Percentiles rank a stretch among this genome's conserved stretches.
phyloP scores from a whole-genome alignment of 1,140 invertebrate genomes.

The Leucophenga varia region DNA sequence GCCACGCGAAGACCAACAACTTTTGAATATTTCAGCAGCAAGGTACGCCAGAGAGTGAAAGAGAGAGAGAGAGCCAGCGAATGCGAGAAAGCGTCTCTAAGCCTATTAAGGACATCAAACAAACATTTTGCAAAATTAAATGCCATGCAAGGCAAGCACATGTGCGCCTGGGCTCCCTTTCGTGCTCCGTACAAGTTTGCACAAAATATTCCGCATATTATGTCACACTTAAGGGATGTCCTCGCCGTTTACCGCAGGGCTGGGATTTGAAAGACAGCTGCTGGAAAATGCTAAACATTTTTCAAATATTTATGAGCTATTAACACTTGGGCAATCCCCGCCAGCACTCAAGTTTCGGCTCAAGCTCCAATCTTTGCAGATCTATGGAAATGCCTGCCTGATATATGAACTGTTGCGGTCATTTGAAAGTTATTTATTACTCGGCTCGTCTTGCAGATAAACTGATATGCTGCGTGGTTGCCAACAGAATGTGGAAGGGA shows the following conservation, averaged over 20 bases:
- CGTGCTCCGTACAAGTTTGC: constrained; percentile 44
- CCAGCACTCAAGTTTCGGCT: constrained; percentile 12
- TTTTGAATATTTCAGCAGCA: constrained; percentile 45
- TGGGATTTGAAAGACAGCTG: constrained; percentile 23
- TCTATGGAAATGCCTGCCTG: constrained; percentile 23
- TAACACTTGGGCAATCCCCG: constrained; percentile 44
- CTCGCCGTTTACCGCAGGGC: constrained; percentile 39
- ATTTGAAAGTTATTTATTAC: constrained; percentile 34
- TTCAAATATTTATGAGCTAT: constrained; percentile 54
- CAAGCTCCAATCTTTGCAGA: too few relatives aligned
- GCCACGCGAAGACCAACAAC: constrained; percentile 25
- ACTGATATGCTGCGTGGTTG: constrained; percentile 16
- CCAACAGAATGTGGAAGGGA: constrained; percentile 10
- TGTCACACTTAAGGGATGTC: constrained; percentile 50
- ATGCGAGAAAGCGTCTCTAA: constrained; percentile 27
- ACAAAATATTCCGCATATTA: constrained; percentile 52
- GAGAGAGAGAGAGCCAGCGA: not conserved
- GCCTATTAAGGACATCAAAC: constrained; percentile 54
- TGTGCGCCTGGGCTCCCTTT: constrained; percentile 14
- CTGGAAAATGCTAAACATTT: constrained; percentile 48
- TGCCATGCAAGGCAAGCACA: constrained; percentile 52
- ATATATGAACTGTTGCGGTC: constrained; percentile 37
- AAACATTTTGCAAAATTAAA: constrained; percentile 55
- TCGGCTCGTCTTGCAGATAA: constrained; percentile 20
- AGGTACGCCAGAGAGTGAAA: constrained; percentile 12